Percentiles rank a stretch among this genome's conserved stretches.
Evolutionary conservation across 2,797 vertebrate genomes (phyloP).

Genomic region (Propithecus deckenii): DNA sequence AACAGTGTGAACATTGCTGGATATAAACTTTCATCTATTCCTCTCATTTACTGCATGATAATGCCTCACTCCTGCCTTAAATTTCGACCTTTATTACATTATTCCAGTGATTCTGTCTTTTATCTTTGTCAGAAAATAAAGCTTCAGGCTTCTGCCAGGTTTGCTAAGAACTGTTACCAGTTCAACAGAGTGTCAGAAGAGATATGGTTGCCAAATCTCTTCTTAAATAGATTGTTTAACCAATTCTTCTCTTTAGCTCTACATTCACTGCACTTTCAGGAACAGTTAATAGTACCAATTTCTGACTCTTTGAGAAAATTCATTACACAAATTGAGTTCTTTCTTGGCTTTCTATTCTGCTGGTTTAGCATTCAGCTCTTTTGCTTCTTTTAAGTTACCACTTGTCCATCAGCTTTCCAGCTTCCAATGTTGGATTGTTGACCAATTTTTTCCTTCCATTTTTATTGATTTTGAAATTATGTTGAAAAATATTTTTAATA

Average conservation of each 20-base stretch:
- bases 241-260: neutral
- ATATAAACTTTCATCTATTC: neutral
- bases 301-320: neutral
- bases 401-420: neutral
- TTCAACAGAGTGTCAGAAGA: neutral
- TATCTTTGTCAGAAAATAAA: neutral
- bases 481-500: neutral
- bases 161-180: neutral
- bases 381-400: neutral
- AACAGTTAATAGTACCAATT: neutral
- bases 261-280: neutral
- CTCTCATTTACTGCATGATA: neutral
- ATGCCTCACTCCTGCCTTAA: neutral
- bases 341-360: neutral
- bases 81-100: neutral
- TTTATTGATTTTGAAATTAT: neutral
- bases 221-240: neutral
- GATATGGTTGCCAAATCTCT: neutral
- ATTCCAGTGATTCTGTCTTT: neutral
- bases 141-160: neutral
- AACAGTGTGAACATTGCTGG: neutral
- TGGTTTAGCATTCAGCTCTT: constrained; percentile 1
- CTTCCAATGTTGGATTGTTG: neutral
- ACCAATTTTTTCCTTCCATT: neutral
- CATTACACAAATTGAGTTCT: neutral